Percentiles rank a stretch among this genome's conserved stretches.
phyloP scores from a whole-genome alignment of 2,888 invertebrate species.

The Gasteruption jaculator region DNA sequence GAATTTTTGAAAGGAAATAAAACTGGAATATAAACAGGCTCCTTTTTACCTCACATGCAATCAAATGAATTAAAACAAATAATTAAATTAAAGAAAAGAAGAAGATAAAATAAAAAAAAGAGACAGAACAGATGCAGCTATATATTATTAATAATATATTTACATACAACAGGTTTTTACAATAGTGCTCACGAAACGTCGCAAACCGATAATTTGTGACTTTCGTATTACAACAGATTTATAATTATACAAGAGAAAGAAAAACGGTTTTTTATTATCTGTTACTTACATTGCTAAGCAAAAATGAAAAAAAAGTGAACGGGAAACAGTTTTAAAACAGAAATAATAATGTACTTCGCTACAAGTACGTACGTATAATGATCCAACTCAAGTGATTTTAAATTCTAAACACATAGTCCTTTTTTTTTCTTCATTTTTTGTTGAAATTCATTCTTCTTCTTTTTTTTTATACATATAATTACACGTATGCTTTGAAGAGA shows the following conservation, averaged over 20 bases:
- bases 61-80: conserved; percentile 44
- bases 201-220: conserved; percentile 25
- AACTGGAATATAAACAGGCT: conserved; percentile 46
- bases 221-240: conserved; percentile 32
- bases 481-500: conserved; percentile 4
- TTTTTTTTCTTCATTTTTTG: no score
- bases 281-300: conserved; percentile 47
- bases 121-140: conserved; percentile 49
- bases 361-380: no score
- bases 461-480: no score
- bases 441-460: no score
- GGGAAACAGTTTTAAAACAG: conserved; percentile 16
- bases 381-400: no score
- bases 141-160: conserved; percentile 51
- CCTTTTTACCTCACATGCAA: conserved; percentile 52
- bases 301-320: no score
- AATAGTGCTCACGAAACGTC: conserved; percentile 34
- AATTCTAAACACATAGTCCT: no score
- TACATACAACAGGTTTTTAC: conserved; percentile 47
- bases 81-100: conserved; percentile 12
- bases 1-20: no score
- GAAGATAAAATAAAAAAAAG: conserved; percentile 13
- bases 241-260: conserved; percentile 36
- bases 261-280: conserved; percentile 43
- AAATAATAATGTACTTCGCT: not conserved